Percentiles rank a stretch among this genome's conserved stretches.
Evolutionary conservation across 2,797 vertebrate species (phyloP).

Genomic region (Siniperca scherzeri): DNA sequence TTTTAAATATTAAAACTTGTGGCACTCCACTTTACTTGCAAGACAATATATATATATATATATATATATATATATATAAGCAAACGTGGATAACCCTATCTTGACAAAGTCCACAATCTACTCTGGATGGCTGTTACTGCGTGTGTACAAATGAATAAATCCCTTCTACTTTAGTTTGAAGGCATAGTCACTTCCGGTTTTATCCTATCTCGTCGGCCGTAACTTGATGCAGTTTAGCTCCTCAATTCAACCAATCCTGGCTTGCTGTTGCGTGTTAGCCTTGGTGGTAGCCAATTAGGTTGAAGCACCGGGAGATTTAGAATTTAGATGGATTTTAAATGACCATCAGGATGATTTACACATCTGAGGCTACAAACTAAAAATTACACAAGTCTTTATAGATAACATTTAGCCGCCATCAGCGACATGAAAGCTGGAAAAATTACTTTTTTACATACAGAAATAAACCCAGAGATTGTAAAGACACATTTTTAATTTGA

Average conservation of each 20-base stretch:
- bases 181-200: not conserved
- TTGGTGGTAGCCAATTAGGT: slow-evolving; percentile 43
- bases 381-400: not conserved
- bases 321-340: slow-evolving; percentile 12
- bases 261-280: not conserved
- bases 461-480: not conserved
- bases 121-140: too few relatives aligned
- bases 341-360: not conserved
- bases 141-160: not conserved
- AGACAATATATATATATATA: not conserved
- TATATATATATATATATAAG: not conserved
- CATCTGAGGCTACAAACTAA: not conserved
- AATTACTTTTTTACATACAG: not conserved
- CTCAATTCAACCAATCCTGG: slow-evolving; percentile 47
- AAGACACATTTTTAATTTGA: not conserved
- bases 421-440: not conserved
- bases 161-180: slow-evolving; percentile 39
- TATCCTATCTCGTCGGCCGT: fast-evolving
- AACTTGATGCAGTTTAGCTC: not conserved
- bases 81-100: not conserved
- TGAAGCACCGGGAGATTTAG: slow-evolving; percentile 22
- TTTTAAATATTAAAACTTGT: not conserved
- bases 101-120: not conserved
- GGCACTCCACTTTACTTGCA: not conserved
- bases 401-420: not conserved